Conservation (phyloP, 2,888 invertebrate species). For the Aspidapion aeneum region DNA sequence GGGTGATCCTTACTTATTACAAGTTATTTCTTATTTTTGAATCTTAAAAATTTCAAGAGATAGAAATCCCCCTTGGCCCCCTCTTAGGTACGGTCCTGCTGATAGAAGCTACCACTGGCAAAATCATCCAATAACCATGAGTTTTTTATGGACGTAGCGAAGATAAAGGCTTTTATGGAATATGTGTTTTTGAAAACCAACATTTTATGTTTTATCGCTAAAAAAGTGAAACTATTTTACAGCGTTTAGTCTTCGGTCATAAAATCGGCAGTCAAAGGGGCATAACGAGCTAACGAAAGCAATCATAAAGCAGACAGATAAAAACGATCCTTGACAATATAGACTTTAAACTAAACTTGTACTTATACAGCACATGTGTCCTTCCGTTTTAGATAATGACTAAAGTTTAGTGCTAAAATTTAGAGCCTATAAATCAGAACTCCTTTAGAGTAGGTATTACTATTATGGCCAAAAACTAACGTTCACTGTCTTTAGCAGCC, state of each 20-base stretch:
- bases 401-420: conserved; percentile 24
- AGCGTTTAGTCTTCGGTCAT: neutral
- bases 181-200: neutral
- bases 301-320: conserved; percentile 5
- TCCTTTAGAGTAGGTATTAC: conserved; percentile 18
- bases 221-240: neutral
- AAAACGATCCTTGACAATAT: conserved; percentile 18
- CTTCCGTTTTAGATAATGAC: conserved; percentile 20
- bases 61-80: too few relatives aligned
- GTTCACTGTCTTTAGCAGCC: conserved; percentile 17
- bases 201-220: neutral
- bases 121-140: too few relatives aligned
- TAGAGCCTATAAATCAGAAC: conserved; percentile 21
- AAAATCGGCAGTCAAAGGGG: neutral
- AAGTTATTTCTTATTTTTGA: too few relatives aligned
- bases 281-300: neutral
- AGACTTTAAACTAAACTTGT: conserved; percentile 14
- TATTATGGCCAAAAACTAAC: conserved; percentile 17
- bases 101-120: too few relatives aligned
- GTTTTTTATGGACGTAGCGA: too few relatives aligned
- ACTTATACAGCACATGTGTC: conserved; percentile 12
- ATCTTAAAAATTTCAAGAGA: too few relatives aligned
- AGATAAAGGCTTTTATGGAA: too few relatives aligned
- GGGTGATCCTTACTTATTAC: too few relatives aligned
- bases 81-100: too few relatives aligned